Percentiles rank a stretch among this genome's conserved stretches.
Evolutionary conservation across 2,113 vertebrate species (phyloP).

Genomic region (Acinonyx jubatus): DNA sequence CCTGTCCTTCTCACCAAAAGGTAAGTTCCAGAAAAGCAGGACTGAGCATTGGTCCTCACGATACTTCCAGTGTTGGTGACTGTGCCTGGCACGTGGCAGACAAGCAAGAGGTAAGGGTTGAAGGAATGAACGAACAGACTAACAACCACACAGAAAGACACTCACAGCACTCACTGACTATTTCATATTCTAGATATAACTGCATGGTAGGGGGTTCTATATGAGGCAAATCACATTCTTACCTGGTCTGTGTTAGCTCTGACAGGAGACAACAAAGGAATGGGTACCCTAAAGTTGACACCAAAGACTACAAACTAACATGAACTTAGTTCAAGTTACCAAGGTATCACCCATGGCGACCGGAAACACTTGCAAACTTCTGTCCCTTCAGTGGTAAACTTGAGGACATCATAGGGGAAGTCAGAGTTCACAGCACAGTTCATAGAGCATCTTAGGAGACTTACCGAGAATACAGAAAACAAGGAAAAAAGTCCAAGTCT

Average conservation of each 20-base stretch:
- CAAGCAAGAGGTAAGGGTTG: background rate
- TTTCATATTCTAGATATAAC: background rate
- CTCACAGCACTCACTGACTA: fast-evolving
- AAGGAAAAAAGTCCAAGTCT: background rate
- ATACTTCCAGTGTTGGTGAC: background rate
- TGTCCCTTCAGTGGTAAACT: background rate
- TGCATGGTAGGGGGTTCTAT: background rate
- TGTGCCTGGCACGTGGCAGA: background rate
- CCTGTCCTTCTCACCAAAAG: background rate
- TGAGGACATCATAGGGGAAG: background rate
- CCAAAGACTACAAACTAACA: background rate
- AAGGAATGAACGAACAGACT: background rate
- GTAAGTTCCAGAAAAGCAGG: background rate
- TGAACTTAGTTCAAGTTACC: background rate
- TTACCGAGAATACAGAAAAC: constrained; percentile 35
- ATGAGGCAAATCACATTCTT: background rate
- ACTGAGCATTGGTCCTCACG: background rate
- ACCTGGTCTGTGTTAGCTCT: background rate
- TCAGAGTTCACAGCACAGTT: background rate
- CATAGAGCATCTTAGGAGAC: background rate
- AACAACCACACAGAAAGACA: background rate
- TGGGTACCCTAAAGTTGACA: background rate
- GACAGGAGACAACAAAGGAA: background rate
- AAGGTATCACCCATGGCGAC: background rate
- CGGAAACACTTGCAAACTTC: background rate